Evolutionary conservation across 2,113 vertebrate genomes (phyloP).

Genomic region (Beaufortia kweichowensis): DNA sequence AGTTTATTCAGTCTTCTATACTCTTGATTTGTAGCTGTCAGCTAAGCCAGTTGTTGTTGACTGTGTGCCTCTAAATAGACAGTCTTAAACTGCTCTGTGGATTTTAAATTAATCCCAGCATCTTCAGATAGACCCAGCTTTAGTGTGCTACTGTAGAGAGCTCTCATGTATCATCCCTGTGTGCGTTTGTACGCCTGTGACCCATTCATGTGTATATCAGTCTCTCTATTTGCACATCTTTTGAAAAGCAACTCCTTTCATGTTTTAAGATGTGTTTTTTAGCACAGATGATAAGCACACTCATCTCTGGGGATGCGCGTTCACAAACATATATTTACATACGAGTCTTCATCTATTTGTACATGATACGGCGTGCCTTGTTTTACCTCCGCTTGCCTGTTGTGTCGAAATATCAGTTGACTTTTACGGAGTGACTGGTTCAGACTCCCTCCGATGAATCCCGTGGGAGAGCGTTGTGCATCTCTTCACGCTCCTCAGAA

Average conservation of each 20-base stretch:
- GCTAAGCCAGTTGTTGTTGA: slow-evolving; percentile 2
- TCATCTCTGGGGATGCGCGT: not conserved
- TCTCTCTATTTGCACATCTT: slow-evolving; percentile 34
- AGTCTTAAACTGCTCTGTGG: slow-evolving; percentile 9
- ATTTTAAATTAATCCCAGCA: slow-evolving; percentile 29
- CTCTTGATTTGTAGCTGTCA: not conserved
- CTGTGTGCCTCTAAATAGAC: not conserved
- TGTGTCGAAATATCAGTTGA: slow-evolving; percentile 36
- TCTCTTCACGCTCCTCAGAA: slow-evolving; percentile 27
- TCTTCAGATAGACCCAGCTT: slow-evolving; percentile 26
- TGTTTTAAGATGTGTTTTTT: slow-evolving; percentile 21
- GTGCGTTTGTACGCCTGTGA: not conserved
- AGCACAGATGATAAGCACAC: not conserved
- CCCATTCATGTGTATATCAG: slow-evolving; percentile 32
- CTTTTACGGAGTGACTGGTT: slow-evolving; percentile 35
- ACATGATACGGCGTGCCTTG: not conserved
- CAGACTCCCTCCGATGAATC: slow-evolving; percentile 41
- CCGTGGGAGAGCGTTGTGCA: slow-evolving; percentile 26
- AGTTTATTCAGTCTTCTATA: not conserved
- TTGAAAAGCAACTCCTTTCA: slow-evolving; percentile 19
- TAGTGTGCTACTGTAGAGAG: slow-evolving; percentile 9
- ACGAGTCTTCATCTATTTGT: not conserved
- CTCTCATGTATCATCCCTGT: slow-evolving; percentile 15
- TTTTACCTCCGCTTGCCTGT: slow-evolving; percentile 28
- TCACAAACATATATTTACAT: not conserved